Evolutionary conservation across 2,797 vertebrate genomes (phyloP), one percentile per base, ranked within the genome.

Genomic region (Malurus leucopterus): DNA sequence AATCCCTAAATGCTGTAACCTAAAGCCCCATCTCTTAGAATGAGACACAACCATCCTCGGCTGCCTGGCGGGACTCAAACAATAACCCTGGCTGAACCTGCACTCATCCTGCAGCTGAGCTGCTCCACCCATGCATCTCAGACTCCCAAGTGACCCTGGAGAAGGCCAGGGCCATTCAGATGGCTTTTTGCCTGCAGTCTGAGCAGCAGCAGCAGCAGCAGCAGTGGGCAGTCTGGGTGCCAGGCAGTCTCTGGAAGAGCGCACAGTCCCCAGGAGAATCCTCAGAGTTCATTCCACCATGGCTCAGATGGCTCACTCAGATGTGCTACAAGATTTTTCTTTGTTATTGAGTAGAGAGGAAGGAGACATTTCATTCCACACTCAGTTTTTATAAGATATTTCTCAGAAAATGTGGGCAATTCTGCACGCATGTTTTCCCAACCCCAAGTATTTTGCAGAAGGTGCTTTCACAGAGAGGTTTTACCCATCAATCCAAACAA

Each of bases 201-300:
- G 77, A 43, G 59, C 2, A 7, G 6, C 10, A 17, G 81, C 36
- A 10, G 44, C 50, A 67, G 69, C 61, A 43, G 57, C 9, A 47
- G 44, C 30, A 38, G 14, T 16, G 72, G 67, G 71, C 78, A 87
- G 53, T 9, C 70, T 41, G 71, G 86, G 71, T 86, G 84, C 81
- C 80, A 73, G 81, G 81, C 91, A 92, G 85, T 68, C 77, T 88
- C 1, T 0, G 63, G 11, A 89, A 43, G 14, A 49, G 6, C 38
- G 43, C 0, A 0, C 36, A 40, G 53, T 6, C 46, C 57, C 73
- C 3, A 30, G 36, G 72, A 3, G 12, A 57, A 64, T 29, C 70
- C 18, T 0, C 41, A 3, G 5, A 14, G 24, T 5, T 83, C 38
- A 24, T 11, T 69, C 30, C 62, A 44, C n/a, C 32, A 38, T 34